Conservation (phyloP, 2,797 vertebrate genomes). For the Dermochelys coriacea region DNA sequence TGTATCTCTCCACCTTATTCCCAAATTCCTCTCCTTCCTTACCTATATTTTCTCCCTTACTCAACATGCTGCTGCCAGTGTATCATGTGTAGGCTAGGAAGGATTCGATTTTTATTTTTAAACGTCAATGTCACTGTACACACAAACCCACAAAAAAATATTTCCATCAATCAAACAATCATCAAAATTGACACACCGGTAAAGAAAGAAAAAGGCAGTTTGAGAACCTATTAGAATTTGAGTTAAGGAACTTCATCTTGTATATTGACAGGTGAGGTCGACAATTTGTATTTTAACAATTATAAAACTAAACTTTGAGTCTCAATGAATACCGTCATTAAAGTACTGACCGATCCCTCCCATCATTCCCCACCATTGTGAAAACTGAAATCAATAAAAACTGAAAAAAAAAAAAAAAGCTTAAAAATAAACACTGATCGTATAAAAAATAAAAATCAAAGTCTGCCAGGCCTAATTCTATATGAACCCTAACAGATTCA, state of each 20-base stretch:
- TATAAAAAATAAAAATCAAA: not conserved
- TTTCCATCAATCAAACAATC: not conserved
- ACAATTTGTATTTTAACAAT: not conserved
- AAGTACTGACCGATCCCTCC: not conserved
- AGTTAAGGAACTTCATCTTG: not conserved
- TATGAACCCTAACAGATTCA: not conserved
- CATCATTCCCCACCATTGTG: not conserved
- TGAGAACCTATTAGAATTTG: not conserved
- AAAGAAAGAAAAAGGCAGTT: not conserved
- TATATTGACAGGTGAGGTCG: not conserved
- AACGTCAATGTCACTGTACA: not conserved
- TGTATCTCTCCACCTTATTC: no score
- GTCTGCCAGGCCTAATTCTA: not conserved
- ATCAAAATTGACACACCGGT: not conserved
- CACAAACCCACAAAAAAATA: not conserved
- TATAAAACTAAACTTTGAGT: not conserved
- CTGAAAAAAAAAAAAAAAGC: not conserved
- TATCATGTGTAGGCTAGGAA: not conserved
- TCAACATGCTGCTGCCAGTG: rapidly evolving
- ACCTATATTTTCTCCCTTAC: not conserved
- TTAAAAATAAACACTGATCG: not conserved
- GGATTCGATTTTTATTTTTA: not conserved
- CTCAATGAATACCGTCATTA: not conserved
- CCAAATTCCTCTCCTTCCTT: not conserved
- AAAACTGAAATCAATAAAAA: not conserved